Base-by-base conservation (phyloP, 2,113 vertebrate genomes). In the Petaurus breviceps region DNA sequence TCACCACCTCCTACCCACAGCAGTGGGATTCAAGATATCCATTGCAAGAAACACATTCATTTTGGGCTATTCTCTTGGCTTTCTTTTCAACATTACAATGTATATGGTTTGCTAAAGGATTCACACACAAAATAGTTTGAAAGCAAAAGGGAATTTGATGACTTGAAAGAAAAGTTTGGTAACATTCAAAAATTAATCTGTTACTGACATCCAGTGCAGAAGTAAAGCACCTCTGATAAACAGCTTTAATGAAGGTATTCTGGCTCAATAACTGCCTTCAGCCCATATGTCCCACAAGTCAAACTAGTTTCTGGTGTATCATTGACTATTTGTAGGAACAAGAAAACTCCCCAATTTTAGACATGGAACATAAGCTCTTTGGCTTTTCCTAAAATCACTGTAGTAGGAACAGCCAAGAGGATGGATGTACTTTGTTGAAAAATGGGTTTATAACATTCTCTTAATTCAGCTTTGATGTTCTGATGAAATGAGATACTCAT, bases 111-210 rank as follows among this genome's bases (percentile, higher is more conserved):
- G 68, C 26, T 94, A 31, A 26, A 16, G 1, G 28, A 31, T 77
- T 90, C 14, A 16, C 52, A 16, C 52, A 31, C 0, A 1, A 68
- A 11, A 8, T 24, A 0, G 90, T 92, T 93, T 93, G 89, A 94
- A n/a, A 25, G 52, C 49, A 90, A 9, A 4, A 52, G 51, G 51
- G 51, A 52, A 52, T 52, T 1, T 16, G 54, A 90, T 14, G 49
- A 10, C 92, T 51, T 50, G 91, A 2, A 51, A 19, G 46, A 51
- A 93, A 55, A 24, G 90, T 68, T 0, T 0, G 0, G 5, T 37
- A 90, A n/a, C 49, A 28, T 46, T 95, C 51, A 94, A 91, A 61
- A 94, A 92, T 49, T 68, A 90, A 93, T 91, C 61, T 93, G 90
- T 50, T 2, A 0, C 14, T 90, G 43, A 89, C 5, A 96, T 94